Evolutionary conservation across 2,797 vertebrate genomes (phyloP).

Genomic region (Apodemus agrarius): DNA sequence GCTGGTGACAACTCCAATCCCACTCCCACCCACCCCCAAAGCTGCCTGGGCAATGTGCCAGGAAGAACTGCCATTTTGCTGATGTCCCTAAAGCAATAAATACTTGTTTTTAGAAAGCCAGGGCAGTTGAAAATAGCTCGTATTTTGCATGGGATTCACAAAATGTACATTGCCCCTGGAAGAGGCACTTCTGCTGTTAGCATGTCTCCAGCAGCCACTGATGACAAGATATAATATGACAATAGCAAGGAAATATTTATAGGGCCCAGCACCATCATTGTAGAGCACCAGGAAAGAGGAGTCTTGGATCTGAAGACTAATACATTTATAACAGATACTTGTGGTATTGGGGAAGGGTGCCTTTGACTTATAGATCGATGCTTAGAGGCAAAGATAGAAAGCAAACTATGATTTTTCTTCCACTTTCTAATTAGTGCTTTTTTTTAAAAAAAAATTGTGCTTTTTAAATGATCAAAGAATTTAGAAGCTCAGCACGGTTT

Average conservation of each 20-base stretch:
- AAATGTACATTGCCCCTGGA: background rate
- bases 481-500: background rate
- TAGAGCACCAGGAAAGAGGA: background rate
- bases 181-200: background rate
- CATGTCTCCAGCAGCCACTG: background rate
- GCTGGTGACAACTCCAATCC: background rate
- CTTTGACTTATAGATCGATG: background rate
- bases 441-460: background rate
- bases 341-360: background rate
- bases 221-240: background rate
- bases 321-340: background rate
- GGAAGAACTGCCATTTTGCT: background rate
- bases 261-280: background rate
- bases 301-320: background rate
- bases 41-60: background rate
- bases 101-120: background rate
- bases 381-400: background rate
- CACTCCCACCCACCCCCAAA: accelerated
- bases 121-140: background rate
- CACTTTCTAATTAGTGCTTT: slow-evolving; percentile 33
- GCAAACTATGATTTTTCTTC: slow-evolving; percentile 30
- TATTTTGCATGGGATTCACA: background rate
- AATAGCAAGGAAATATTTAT: background rate
- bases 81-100: background rate
- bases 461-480: slow-evolving; percentile 32